These are phyloP conservation scores for Centropus unirufus DNA, from an alignment of 2,113 vertebrate species.

Conservation along the genomic window DNA sequence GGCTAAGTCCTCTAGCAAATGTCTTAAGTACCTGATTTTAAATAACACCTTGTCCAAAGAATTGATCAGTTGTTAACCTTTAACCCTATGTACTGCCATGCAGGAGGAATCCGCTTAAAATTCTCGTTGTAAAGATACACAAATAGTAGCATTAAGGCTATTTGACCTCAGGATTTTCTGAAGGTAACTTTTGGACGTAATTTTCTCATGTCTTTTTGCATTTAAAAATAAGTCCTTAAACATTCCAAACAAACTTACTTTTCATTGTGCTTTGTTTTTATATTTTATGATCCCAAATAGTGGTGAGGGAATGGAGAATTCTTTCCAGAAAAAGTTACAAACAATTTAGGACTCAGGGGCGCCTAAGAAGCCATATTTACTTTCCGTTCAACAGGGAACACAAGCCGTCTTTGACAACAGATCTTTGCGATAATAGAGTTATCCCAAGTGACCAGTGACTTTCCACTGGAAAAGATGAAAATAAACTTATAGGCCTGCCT, in stretches of 20 bases:
- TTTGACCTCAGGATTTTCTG: slow-evolving; percentile 66
- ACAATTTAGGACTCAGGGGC: not conserved
- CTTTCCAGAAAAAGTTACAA: not conserved
- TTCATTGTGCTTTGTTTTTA: not conserved
- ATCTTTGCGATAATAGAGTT: not conserved
- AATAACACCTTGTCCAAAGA: slow-evolving; percentile 72
- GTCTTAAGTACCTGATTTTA: slow-evolving; percentile 77
- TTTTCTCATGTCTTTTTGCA: slow-evolving; percentile 30
- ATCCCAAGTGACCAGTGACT: not conserved
- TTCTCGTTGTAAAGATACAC: slow-evolving; percentile 48
- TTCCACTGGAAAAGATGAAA: not conserved
- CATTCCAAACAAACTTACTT: not conserved
- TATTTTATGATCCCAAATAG: not conserved
- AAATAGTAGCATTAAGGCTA: slow-evolving; percentile 46
- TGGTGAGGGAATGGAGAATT: not conserved
- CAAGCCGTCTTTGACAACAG: not conserved
- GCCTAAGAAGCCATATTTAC: not conserved
- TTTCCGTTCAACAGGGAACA: not conserved
- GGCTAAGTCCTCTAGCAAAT: slow-evolving; percentile 71
- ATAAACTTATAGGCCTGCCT: not conserved
- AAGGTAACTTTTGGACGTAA: not conserved
- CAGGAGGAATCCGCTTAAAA: slow-evolving; percentile 62
- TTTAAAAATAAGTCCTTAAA: not conserved
- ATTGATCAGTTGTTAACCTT: slow-evolving; percentile 81
- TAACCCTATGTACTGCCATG: slow-evolving; percentile 66